Conservation (phyloP, 2,888 invertebrate species). For the Hipparchia semele region DNA sequence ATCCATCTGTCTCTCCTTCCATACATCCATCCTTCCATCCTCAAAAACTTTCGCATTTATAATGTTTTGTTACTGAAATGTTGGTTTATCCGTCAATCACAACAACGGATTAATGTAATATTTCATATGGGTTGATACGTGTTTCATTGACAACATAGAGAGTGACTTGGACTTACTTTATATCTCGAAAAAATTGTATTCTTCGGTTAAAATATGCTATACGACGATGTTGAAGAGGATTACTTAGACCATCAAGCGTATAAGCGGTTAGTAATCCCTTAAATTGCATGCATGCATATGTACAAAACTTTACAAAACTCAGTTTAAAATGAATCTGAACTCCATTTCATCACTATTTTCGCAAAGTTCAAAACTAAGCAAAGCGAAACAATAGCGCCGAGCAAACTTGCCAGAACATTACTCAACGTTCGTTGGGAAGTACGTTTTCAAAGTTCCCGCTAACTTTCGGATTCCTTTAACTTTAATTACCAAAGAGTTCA, state of each 20-base stretch:
- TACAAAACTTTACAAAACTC: slow-evolving; percentile 13
- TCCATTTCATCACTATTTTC: slow-evolving; percentile 25
- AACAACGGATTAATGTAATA: too few relatives aligned
- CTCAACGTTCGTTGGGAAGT: slow-evolving; percentile 39
- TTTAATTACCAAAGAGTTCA: slow-evolving; percentile 50
- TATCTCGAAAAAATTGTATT: too few relatives aligned
- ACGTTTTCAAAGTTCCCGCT: slow-evolving; percentile 36
- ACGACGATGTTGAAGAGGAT: too few relatives aligned
- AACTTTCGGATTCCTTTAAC: slow-evolving; percentile 47
- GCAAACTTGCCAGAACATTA: slow-evolving; percentile 40
- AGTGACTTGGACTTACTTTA: too few relatives aligned
- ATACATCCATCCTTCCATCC: too few relatives aligned
- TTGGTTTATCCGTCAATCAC: too few relatives aligned
- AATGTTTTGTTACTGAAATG: too few relatives aligned
- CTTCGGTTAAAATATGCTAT: too few relatives aligned
- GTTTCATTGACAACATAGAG: too few relatives aligned
- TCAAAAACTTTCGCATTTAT: too few relatives aligned
- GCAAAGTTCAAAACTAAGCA: slow-evolving; percentile 22
- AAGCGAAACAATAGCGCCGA: slow-evolving; percentile 28
- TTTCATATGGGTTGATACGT: too few relatives aligned
- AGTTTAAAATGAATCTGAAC: slow-evolving; percentile 17
- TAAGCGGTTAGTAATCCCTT: background rate
- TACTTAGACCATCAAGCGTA: background rate
- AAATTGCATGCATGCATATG: slow-evolving; percentile 13
- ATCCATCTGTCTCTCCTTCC: too few relatives aligned